Evolutionary conservation across 2,797 vertebrate genomes (phyloP), one percentile per base, ranked within the genome.

Genomic region (Myotis vivesi): DNA sequence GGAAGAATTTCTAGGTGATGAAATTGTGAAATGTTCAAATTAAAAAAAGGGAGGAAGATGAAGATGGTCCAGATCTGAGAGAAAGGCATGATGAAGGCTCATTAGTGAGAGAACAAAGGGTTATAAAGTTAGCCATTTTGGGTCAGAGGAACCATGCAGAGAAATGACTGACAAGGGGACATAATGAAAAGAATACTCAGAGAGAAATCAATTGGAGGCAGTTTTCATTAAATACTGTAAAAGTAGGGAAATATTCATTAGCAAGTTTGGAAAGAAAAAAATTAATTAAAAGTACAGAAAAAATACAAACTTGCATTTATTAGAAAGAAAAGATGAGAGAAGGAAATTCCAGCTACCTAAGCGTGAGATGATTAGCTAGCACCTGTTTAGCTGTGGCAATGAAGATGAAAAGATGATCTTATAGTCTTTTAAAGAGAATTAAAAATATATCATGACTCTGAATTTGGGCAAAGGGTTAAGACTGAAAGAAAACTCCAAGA

Each of bases 21-120:
- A 91, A 77, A 92, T 89, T 94, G 96, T 95, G 93, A 96, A 95
- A 97, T 95, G 95, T 95, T 97, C 86, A 95, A 96, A 95, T 97
- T 93, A 97, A 33, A 94, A 95, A 92, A 92, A 88, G 44, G 75
- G 49, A 94, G n/a, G 86, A 93, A 95, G 87, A 93, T 93, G 91
- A 93, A 91, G 89, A 96, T 95, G 97, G 66, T 90, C 75, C 76
- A 81, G 57, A 44, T 87, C 80, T 95, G 71, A 95, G 51, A 94
- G 66, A 85, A 66, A 95, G 80, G 57, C 72, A 84, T 72, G 88
- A 92, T 46, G 76, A 89, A 79, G 44, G 75, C 87, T 94, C 64
- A 88, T 82, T 89, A 89, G 11, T 69, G 30, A 92, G 41, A 92
- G 64, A 93, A 96, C 16, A 72, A 84, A 84, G 20, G 75, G 51